These are phyloP conservation scores for Heliconius melpomene DNA, from an alignment of 1,140 invertebrate species.

Conservation along the genomic window DNA sequence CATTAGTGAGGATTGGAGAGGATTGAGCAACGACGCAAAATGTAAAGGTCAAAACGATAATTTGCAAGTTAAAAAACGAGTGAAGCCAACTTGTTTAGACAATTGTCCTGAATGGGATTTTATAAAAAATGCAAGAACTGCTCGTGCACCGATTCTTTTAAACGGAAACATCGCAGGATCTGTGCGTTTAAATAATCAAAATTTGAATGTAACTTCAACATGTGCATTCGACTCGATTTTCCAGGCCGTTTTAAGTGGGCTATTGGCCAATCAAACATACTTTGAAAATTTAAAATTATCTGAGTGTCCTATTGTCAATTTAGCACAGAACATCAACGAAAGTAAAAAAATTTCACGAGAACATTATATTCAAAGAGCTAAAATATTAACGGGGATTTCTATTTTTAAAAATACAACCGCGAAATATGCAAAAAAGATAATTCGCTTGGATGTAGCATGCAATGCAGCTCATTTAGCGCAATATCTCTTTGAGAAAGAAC, in stretches of 20 bases:
- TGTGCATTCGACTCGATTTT: conserved; percentile 35
- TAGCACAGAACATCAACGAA: neutral
- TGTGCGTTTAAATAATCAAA: conserved; percentile 19
- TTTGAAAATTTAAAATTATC: conserved; percentile 3
- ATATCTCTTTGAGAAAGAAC: conserved; percentile 15
- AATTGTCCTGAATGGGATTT: conserved; percentile 16
- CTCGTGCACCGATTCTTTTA: conserved; percentile 29
- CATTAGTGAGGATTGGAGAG: conserved; percentile 26
- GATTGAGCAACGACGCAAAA: conserved; percentile 16
- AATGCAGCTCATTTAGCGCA: conserved; percentile 15
- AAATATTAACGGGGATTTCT: neutral
- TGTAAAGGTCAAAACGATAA: neutral
- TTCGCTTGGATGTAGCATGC: conserved; percentile 15
- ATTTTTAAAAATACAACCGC: neutral
- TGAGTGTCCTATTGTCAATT: neutral
- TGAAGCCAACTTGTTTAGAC: conserved; percentile 10
- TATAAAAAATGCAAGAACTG: conserved; percentile 19
- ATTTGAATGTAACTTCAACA: conserved; percentile 28
- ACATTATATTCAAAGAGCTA: conserved; percentile 13
- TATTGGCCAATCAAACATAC: conserved; percentile 22
- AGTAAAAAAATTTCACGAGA: conserved; percentile 1
- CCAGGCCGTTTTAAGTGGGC: conserved; percentile 8
- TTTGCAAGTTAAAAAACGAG: neutral
- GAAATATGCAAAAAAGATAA: neutral
- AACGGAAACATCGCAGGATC: conserved; percentile 34